Evolutionary conservation across 2,113 vertebrate genomes (phyloP).

Genomic region (Ceyx cyanopectus): DNA sequence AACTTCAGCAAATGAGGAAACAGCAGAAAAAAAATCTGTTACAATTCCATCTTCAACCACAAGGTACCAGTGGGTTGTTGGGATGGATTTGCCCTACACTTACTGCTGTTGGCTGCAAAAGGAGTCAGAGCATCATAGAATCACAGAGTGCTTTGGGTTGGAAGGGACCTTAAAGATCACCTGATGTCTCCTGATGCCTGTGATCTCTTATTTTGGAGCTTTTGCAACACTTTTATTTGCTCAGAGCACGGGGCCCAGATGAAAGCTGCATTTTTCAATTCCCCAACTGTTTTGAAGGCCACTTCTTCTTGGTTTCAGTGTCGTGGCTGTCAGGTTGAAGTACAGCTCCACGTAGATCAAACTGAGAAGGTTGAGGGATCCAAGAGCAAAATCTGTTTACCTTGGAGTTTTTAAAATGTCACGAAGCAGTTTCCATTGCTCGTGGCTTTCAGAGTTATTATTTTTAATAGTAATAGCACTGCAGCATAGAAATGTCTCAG

Average conservation of each 20-base stretch:
- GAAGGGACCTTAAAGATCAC: not conserved
- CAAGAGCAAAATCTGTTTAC: not conserved
- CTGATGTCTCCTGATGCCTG: not conserved
- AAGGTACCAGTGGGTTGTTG: not conserved
- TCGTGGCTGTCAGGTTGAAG: not conserved
- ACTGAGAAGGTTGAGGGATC: not conserved
- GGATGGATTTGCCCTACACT: rapidly evolving
- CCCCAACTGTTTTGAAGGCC: not conserved
- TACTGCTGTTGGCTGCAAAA: not conserved
- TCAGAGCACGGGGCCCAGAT: not conserved
- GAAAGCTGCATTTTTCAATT: not conserved
- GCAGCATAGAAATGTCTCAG: not conserved
- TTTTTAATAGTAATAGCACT: not conserved
- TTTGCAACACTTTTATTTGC: not conserved
- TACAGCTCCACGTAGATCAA: not conserved
- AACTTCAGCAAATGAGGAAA: not conserved
- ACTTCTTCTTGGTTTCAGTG: not conserved
- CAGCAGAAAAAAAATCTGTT: rapidly evolving
- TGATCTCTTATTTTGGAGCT: not conserved
- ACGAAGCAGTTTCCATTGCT: not conserved
- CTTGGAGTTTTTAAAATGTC: conserved; percentile 28
- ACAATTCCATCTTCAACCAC: not conserved
- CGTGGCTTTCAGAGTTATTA: not conserved
- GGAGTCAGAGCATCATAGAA: not conserved
- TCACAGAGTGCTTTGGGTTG: not conserved